Percentiles rank a stretch among this genome's conserved stretches.
phyloP scores from a whole-genome alignment of 2,113 vertebrate genomes.

The Oxyruncus cristatus region DNA sequence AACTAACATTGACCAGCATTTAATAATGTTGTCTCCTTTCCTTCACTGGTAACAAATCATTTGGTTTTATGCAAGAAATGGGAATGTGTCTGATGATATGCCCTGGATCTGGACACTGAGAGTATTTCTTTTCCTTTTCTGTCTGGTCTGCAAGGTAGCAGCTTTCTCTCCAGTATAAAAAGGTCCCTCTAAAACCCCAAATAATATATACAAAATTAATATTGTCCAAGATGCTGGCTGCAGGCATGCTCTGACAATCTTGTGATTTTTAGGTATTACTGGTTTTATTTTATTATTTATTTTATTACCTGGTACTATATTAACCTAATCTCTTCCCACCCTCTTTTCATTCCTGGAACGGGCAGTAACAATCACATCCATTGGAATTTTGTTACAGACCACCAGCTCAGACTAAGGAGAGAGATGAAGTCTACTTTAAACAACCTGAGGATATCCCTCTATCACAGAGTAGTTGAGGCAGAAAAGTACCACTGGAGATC shows the following conservation, averaged over 20 bases:
- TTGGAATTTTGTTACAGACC: not conserved
- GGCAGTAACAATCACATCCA: not conserved
- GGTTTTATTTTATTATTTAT: not conserved
- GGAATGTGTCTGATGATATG: not conserved
- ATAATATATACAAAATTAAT: not conserved
- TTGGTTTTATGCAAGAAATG: not conserved
- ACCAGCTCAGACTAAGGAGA: not conserved
- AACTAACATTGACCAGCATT: not conserved
- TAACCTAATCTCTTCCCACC: not conserved
- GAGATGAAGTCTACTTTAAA: not conserved
- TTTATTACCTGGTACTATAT: not conserved
- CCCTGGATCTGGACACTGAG: accelerated
- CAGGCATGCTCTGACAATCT: not conserved
- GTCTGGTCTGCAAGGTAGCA: not conserved
- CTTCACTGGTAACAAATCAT: not conserved
- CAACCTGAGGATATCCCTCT: not conserved
- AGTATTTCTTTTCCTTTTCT: not conserved
- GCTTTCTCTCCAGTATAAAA: not conserved
- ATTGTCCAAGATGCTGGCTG: not conserved
- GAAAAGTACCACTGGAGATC: not conserved
- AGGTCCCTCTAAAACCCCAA: not conserved
- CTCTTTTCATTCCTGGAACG: not conserved
- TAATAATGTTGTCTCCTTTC: not conserved
- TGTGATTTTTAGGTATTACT: not conserved
- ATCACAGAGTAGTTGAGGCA: not conserved